A percentile compares a stretch with the other conserved stretches of the same genome.
These are phyloP conservation scores for Drosophila percnosoma DNA, from an alignment of 2,888 invertebrate genomes.

Conservation along the genomic window DNA sequence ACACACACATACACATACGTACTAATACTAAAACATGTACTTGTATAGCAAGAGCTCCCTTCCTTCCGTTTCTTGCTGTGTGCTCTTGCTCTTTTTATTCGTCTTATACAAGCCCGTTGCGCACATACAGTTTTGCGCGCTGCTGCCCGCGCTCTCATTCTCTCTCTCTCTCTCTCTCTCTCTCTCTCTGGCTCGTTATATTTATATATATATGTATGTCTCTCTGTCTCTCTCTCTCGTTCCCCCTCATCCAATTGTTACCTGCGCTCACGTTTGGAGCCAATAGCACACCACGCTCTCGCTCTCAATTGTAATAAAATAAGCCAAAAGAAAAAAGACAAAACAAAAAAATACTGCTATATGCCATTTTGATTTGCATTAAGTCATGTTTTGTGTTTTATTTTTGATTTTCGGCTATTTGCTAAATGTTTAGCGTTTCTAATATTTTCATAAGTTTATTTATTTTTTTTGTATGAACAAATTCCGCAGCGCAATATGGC, in stretches of 20 bases:
- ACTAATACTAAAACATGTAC: slow-evolving; percentile 48
- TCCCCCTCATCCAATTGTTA: slow-evolving; percentile 34
- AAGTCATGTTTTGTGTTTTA: slow-evolving; percentile 67
- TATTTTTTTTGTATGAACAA: slow-evolving; percentile 45
- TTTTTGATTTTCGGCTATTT: slow-evolving; percentile 33
- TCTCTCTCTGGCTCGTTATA: slow-evolving; percentile 9
- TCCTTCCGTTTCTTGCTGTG: slow-evolving; percentile 67
- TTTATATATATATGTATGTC: neutral
- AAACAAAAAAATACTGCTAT: slow-evolving; percentile 30
- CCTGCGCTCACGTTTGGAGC: slow-evolving; percentile 67
- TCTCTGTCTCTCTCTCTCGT: slow-evolving; percentile 14
- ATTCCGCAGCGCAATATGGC: slow-evolving; percentile 72
- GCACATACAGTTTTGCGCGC: slow-evolving; percentile 71
- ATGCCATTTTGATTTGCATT: slow-evolving; percentile 72
- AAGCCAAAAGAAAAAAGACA: slow-evolving; percentile 34
- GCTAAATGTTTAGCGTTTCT: slow-evolving; percentile 50
- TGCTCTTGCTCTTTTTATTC: slow-evolving; percentile 50
- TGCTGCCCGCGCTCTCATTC: slow-evolving; percentile 19
- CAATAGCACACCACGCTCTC: slow-evolving; percentile 47
- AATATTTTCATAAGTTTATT: slow-evolving; percentile 53
- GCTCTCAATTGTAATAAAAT: slow-evolving; percentile 60
- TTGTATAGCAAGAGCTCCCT: slow-evolving; percentile 66
- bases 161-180: slow-evolving; percentile 4
- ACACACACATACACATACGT: slow-evolving; percentile 5
- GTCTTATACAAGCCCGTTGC: slow-evolving; percentile 76